Base-by-base conservation (phyloP, 2,797 vertebrate species). In the Gambelia wislizenii region DNA sequence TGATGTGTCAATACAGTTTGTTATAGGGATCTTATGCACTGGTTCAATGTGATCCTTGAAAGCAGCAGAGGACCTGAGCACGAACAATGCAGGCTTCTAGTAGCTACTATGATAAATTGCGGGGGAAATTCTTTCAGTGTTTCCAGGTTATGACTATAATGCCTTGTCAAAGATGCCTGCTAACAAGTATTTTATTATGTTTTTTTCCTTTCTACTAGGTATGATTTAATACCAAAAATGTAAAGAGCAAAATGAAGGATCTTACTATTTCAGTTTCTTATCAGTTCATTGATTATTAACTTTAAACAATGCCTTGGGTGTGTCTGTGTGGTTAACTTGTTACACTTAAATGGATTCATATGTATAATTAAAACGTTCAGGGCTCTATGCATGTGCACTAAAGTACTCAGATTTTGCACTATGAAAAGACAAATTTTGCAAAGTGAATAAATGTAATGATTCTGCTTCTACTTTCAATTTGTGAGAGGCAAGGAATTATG, bases 391-490 rank as follows among this genome's bases (percentile, higher is more conserved):
- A 82, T 61, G 20, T 82, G 44, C 25, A 77, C 44, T 52, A 42
- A 77, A 67, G 67, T 44, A 84, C 69, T 44, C 18, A 67, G 54
- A 33, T 75, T 76, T 74, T 77, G 70, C 39, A 47, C 33, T 47
- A 74, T 74, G 12, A 47, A 87, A 59, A 59, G 14, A 59, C 39
- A 25, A 22, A 25, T 77, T 56, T 80, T 72, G 39, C 54, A n/a
- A 5, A 36, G 9, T 77, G 47, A 88, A 83, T 88, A 39, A 83
- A 77, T 77, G 20, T 36, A 44, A 81, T 80, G 81, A 47, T 56
- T 83, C 56, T 88, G 44, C 25, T 76, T 88, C 69, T 61, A 8
- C n/a, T 76, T 42, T 33, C 39, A 47, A 14, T 54, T 83, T 36
- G 33, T 64, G 56, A 52, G 42, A 36, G 6, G 36, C 25, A 52